These are phyloP conservation scores for Tetraodon nigroviridis DNA, from an alignment of 2,113 vertebrate genomes.

Conservation along the genomic window DNA sequence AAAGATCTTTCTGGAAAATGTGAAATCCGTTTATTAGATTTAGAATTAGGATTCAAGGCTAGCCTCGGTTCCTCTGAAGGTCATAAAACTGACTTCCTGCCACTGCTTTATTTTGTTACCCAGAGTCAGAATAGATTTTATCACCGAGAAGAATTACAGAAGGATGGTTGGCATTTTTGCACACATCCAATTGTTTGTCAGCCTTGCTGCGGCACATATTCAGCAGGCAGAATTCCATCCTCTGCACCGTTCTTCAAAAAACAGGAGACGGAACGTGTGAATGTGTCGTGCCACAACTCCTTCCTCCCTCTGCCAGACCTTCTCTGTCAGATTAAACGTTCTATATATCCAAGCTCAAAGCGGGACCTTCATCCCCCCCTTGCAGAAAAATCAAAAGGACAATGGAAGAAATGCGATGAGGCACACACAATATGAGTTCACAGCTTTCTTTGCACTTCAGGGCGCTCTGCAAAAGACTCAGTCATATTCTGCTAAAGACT, in stretches of 20 bases:
- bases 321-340: slow-evolving; percentile 30
- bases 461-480: slow-evolving; percentile 23
- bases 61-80: not conserved
- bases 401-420: slow-evolving; percentile 31
- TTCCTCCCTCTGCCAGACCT: slow-evolving; percentile 1
- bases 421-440: slow-evolving; percentile 27
- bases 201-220: slow-evolving; percentile 40
- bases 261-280: slow-evolving; percentile 45
- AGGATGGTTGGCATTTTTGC: too few species aligned
- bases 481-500: slow-evolving; percentile 23
- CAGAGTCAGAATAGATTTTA: too few species aligned
- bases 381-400: slow-evolving; percentile 18
- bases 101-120: not conserved
- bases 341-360: slow-evolving; percentile 45
- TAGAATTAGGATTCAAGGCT: not conserved
- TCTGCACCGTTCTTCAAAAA: slow-evolving; percentile 37
- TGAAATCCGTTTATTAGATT: slow-evolving; percentile 4
- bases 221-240: slow-evolving; percentile 54
- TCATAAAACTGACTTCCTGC: slow-evolving; percentile 8
- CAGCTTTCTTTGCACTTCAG: slow-evolving; percentile 40
- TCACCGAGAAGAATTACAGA: not conserved
- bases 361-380: slow-evolving; percentile 18
- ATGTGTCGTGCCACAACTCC: slow-evolving; percentile 33
- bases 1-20: slow-evolving; percentile 26
- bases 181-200: slow-evolving; percentile 36